Base-by-base conservation (phyloP, 1,140 invertebrate genomes). In the Pectinophora gossypiella region DNA sequence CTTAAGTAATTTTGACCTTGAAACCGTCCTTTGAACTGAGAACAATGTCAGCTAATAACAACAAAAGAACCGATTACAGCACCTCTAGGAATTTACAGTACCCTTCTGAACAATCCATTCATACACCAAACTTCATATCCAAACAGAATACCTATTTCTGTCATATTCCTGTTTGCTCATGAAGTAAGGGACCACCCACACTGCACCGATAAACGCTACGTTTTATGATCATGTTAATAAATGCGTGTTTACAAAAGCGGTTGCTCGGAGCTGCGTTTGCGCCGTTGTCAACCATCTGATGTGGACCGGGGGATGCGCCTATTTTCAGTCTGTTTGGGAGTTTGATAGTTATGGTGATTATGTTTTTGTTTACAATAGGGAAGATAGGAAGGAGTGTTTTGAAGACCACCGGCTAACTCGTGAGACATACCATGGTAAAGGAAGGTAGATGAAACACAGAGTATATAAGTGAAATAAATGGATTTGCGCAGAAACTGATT, bases 161-260 rank as follows among this genome's bases (percentile, higher is more conserved):
- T 56, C 52, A 47, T 49, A 40, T 18, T 51, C 57, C 54, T 68
- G 61, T 66, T 69, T 60, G 56, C 63, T 59, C 61, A 56, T 64
- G 59, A 64, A 44, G 40, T 61, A 54, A 67, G 54, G 55, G 73
- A 75, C 76, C 76, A 76, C 76, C 71, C 73, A 75, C 72, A 72
- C 60, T 48, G 70, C 27, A 58, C 55, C 55, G 57, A 72, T 78
- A 74, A 78, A 76, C 71, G 72, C 62, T 13, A 58, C 63, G 70
- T 72, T 72, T 72, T 72, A 75, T 64, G 56, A 56, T 56, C 51
- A 55, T 55, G 61, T 64, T 76, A 76, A 72, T 78, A 78, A 71
- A 76, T 47, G 59, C 56, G 20, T 74, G 72, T 76, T 75, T 75
- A 78, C 71, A 68, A 20, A 62, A 55, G 61, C 54, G 54, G 57